These are phyloP conservation scores for Sebastes nivosus DNA, from an alignment of 2,797 vertebrate genomes.

Conservation along the genomic window DNA sequence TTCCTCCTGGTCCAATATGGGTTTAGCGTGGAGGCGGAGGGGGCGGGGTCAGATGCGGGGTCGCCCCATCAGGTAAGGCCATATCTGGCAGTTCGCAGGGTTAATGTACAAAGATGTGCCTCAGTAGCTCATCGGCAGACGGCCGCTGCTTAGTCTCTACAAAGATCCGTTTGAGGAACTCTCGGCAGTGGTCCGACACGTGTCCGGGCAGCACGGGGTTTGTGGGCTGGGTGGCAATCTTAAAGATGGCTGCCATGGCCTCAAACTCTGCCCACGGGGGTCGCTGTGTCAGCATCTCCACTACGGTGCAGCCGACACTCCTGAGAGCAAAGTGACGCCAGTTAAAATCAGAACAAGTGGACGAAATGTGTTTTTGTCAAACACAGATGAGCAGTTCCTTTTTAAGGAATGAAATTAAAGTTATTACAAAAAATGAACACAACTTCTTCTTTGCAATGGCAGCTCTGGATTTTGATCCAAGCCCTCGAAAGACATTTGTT, in stretches of 20 bases:
- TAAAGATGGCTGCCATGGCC: constrained; percentile 99
- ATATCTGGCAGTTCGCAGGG: constrained; percentile 54
- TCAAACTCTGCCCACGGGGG: constrained; percentile 98
- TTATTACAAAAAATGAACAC: no score
- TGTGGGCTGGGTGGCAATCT: constrained; percentile 98
- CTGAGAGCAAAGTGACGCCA: constrained; percentile 68
- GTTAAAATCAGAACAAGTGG: not conserved
- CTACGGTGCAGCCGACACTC: constrained; percentile 98
- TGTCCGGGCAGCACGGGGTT: constrained; percentile 94
- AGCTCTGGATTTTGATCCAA: not conserved
- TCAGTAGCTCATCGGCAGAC: constrained; percentile 93
- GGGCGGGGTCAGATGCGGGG: constrained; percentile 53
- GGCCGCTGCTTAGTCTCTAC: constrained; percentile 96
- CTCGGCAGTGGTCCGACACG: constrained; percentile 94
- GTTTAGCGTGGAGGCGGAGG: constrained; percentile 37
- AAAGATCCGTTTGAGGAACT: constrained; percentile 97
- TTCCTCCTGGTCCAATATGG: constrained; percentile 51
- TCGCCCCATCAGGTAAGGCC: constrained; percentile 58
- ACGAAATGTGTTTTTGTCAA: no score
- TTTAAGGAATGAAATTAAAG: no score
- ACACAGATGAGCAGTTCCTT: no score
- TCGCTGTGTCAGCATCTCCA: constrained; percentile 98
- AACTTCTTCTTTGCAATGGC: not conserved
- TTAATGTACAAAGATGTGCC: constrained; percentile 97
- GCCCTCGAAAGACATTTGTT: no score